Percentiles rank a stretch among this genome's conserved stretches.
phyloP scores from a whole-genome alignment of 37 sponge, comb jelly and placozoan species.

The Chondrosia reniformis region DNA sequence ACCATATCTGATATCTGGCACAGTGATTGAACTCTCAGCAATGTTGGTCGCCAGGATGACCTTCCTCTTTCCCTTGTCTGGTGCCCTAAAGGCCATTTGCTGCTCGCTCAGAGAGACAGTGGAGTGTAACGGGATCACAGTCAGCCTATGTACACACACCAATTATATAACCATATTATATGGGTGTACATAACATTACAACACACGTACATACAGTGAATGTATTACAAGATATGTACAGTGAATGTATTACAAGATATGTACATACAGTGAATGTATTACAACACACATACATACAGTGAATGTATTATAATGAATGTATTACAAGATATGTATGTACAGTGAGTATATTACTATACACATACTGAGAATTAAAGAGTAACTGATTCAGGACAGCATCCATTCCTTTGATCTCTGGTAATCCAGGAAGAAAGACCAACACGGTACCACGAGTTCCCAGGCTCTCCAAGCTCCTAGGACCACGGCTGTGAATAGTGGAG shows the following conservation, averaged over 20 bases:
- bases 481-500: background rate
- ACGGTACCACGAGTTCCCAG: slow-evolving; percentile 68
- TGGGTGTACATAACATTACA: background rate
- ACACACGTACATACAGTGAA: background rate
- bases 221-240: background rate
- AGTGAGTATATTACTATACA: background rate
- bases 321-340: background rate
- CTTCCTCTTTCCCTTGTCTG: slow-evolving; percentile 69
- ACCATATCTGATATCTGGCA: slow-evolving; percentile 96
- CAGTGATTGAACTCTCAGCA: slow-evolving; percentile 96
- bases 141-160: slow-evolving; percentile 32
- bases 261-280: background rate
- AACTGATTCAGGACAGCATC: slow-evolving; percentile 29
- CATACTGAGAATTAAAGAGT: slow-evolving; percentile 3
- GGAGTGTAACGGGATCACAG: slow-evolving; percentile 77
- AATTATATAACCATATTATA: background rate
- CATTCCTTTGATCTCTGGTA: slow-evolving; percentile 77
- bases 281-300: background rate
- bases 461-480: background rate
- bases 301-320: background rate
- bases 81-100: slow-evolving; percentile 60
- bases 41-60: slow-evolving; percentile 97
- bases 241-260: background rate
- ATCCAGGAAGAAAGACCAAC: slow-evolving; percentile 89
- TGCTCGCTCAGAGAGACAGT: slow-evolving; percentile 71